Base-by-base conservation (phyloP, 2,888 invertebrate genomes). In the Parascotia fuliginaria region DNA sequence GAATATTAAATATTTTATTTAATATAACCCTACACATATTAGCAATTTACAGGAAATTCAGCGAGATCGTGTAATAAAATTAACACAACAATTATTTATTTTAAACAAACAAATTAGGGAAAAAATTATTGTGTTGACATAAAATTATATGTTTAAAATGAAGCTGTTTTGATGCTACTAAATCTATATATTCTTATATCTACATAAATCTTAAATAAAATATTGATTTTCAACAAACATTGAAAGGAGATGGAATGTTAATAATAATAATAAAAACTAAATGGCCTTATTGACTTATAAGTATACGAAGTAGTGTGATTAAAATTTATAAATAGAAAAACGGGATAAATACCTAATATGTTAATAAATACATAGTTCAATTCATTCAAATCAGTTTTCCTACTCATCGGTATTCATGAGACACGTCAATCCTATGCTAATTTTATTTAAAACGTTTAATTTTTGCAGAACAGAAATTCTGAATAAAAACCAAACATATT, bases 1-100 rank as follows among this genome's bases (percentile, higher is more conserved):
- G 88, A 88, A 88, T 89, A 88, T 86, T 89, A 83, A 85, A 81
- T 85, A 81, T 80, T 83, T 86, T 66, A 84, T 87, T 86, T 81
- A 84, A 86, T 87, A 85, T 85, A 85, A 86, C 77, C 72, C 81
- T 85, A 82, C 84, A 77, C 76, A 73, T 78, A 83, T 51, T 83
- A 83, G 83, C 63, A 74, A 82, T 82, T 73, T 80, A 81, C 83
- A 85, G 71, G 74, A 77, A 72, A 65, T 60, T 60, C 75, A 75
- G 79, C 70, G 56, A 70, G 61, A 63, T 54, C 55, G 64, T 73
- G 58, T 61, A 61, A 37, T 42, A 53, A 58, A 19, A 43, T 27
- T 38, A 65, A 57, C 36, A 43, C 4, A 60, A 46, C n/a, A 53
- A 7, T 19, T 53, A 55, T 24, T 42, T 40, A 24, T 48, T 41